phyloP scores from a whole-genome alignment of 2,888 invertebrate species.

The Trachelus stipa region DNA sequence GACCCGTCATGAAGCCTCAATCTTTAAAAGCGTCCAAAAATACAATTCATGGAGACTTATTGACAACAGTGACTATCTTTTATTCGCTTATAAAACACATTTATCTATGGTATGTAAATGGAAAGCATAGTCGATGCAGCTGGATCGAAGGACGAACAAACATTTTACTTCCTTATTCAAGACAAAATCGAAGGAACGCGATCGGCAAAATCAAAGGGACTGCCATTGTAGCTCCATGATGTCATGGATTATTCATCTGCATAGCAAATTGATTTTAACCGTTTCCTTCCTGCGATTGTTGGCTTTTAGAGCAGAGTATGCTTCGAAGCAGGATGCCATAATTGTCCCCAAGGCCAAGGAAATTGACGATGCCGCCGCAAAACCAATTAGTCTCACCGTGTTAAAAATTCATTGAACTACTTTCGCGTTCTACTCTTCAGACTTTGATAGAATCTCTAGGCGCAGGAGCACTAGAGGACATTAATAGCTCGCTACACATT shows the following conservation, averaged over 20 bases:
- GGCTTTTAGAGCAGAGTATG: constrained; percentile 6
- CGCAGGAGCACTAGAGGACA: not conserved
- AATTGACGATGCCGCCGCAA: constrained; percentile 6
- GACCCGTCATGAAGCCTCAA: too few species aligned
- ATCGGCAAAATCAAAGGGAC: not conserved
- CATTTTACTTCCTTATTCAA: not conserved
- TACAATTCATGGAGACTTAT: not conserved
- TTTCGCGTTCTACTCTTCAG: not conserved
- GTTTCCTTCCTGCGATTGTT: constrained; percentile 16
- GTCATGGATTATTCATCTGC: constrained; percentile 10
- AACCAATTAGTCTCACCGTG: not conserved
- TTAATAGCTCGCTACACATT: not conserved
- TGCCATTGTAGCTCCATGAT: not conserved
- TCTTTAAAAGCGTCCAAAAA: too few species aligned
- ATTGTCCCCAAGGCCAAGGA: constrained; percentile 10
- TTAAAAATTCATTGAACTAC: constrained; percentile 7
- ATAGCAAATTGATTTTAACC: constrained; percentile 4
- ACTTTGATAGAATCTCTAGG: not conserved
- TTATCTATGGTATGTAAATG: not conserved
- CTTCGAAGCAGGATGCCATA: constrained; percentile 8
- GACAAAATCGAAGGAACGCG: not conserved
- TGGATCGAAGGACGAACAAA: not conserved
- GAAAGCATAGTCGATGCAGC: not conserved
- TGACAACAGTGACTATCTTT: not conserved
- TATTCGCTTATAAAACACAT: not conserved